Evolutionary conservation across 1,140 invertebrate species (phyloP).

Genomic region (Sitobion miscanthi): DNA sequence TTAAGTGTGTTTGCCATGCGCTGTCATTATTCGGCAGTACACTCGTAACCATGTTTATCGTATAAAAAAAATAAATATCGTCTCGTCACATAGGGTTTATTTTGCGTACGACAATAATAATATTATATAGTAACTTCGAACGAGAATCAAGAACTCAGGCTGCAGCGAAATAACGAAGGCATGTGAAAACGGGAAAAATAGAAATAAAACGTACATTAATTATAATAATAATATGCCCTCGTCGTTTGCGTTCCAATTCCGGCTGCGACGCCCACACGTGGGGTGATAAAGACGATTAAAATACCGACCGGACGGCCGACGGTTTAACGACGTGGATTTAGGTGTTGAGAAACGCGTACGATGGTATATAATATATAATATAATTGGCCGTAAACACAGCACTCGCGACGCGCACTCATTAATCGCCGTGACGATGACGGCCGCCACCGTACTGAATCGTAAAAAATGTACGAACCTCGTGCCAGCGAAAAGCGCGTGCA

Average conservation of each 20-base stretch:
- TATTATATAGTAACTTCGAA: background rate
- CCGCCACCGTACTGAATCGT: background rate
- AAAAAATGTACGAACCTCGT: background rate
- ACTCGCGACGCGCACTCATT: background rate
- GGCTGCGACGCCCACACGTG: background rate
- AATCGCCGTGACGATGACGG: background rate
- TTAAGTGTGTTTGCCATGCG: background rate
- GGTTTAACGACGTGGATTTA: conserved; percentile 23
- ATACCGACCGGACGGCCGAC: background rate
- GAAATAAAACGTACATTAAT: background rate
- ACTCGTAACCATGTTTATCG: background rate
- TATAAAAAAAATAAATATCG: background rate
- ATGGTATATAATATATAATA: background rate
- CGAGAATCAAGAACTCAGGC: background rate
- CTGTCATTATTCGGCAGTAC: background rate
- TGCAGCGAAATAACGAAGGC: background rate
- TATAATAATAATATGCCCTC: background rate
- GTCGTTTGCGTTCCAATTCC: background rate
- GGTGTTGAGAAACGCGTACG: background rate
- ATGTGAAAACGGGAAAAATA: background rate
- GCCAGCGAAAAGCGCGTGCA: background rate
- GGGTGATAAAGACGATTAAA: conserved; percentile 23
- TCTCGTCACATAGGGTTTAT: background rate
- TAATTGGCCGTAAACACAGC: conserved; percentile 20
- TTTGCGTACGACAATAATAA: background rate